Percentiles rank a stretch among this genome's conserved stretches.
phyloP scores from a whole-genome alignment of 2,888 invertebrate species.

The Drosophila aldrichi region DNA sequence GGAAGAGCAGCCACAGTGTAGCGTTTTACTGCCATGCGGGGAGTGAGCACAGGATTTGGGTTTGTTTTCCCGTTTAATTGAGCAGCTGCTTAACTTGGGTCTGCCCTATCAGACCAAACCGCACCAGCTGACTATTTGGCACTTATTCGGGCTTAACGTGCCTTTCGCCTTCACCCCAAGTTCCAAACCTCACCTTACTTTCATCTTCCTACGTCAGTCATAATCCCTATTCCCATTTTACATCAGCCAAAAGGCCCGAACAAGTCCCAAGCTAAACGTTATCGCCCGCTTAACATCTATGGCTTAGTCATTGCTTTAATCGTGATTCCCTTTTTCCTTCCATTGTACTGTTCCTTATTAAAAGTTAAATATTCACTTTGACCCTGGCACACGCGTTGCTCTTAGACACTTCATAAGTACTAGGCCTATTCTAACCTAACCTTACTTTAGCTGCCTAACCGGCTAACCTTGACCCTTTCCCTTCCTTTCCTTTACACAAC shows the following conservation, averaged over 20 bases:
- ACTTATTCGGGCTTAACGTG: conserved; percentile 6
- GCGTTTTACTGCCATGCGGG: neutral
- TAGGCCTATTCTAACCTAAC: neutral
- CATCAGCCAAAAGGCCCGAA: neutral
- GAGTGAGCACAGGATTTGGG: neutral
- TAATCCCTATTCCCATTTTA: neutral
- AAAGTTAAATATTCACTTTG: neutral
- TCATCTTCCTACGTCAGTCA: neutral
- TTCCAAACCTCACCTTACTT: neutral
- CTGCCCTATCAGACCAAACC: neutral
- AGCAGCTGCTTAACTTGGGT: neutral
- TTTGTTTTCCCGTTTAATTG: conserved; percentile 2
- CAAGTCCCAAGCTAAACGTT: neutral
- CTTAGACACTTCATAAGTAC: neutral
- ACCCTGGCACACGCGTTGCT: neutral
- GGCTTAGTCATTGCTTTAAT: neutral
- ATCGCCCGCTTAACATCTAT: neutral
- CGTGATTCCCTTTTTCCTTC: neutral
- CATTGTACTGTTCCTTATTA: neutral
- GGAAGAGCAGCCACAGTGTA: conserved; percentile 5
- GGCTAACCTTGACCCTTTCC: neutral
- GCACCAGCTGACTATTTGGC: neutral
- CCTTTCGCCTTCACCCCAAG: neutral
- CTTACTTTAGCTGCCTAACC: neutral
- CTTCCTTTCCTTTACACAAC: neutral